phyloP scores from a whole-genome alignment of 2,113 vertebrate species.

The Rhinichthys klamathensis region DNA sequence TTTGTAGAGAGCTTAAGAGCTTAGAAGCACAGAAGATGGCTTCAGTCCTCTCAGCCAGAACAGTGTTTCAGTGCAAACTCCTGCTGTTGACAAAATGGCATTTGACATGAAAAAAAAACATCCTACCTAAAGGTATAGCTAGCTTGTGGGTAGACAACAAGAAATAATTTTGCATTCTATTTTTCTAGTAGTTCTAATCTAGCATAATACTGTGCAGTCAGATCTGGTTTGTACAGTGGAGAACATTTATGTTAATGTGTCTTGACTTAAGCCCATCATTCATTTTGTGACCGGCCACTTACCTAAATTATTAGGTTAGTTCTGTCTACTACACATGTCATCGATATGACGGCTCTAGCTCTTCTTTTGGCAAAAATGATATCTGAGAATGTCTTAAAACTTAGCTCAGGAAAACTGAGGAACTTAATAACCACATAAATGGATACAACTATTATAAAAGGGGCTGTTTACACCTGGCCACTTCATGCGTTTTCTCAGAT shows the following conservation, averaged over 20 bases:
- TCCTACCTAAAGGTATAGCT: background rate
- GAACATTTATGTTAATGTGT: background rate
- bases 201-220: background rate
- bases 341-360: too few relatives aligned
- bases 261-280: background rate
- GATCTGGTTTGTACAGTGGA: background rate
- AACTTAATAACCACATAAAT: too few relatives aligned
- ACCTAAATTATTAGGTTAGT: too few relatives aligned
- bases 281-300: too few relatives aligned
- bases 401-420: too few relatives aligned
- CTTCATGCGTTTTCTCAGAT: too few relatives aligned
- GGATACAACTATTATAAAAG: too few relatives aligned
- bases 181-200: background rate
- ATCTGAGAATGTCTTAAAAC: too few relatives aligned
- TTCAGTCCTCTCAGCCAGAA: constrained; percentile 13
- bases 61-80: constrained; percentile 3
- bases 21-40: constrained; percentile 14
- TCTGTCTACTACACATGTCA: too few relatives aligned
- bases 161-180: background rate
- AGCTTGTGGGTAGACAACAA: constrained; percentile 1
- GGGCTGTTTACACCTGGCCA: too few relatives aligned
- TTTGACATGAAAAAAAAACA: constrained; percentile 29
- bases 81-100: constrained; percentile 48
- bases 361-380: too few relatives aligned
- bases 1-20: constrained; percentile 20